Percentiles rank a stretch among this genome's conserved stretches.
phyloP scores from a whole-genome alignment of 1,140 invertebrate genomes.

The Polyergus mexicanus region DNA sequence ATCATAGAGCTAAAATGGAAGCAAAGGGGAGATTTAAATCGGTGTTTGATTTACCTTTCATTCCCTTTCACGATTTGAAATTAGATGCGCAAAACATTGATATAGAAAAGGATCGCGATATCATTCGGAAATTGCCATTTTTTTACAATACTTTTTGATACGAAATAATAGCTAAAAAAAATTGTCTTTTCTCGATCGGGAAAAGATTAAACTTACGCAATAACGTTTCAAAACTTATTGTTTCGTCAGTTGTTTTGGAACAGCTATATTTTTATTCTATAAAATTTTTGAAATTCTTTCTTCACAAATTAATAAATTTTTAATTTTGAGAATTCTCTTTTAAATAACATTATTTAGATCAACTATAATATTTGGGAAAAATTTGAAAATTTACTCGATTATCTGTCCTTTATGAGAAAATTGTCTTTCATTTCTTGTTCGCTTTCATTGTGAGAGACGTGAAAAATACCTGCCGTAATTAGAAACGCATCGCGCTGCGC shows the following conservation, averaged over 20 bases:
- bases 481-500: conserved; percentile 61
- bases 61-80: background rate
- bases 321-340: background rate
- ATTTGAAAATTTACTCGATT: conserved; percentile 8
- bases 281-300: background rate
- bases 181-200: background rate
- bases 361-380: background rate
- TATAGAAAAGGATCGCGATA: too few species aligned
- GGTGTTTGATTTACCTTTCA: background rate
- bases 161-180: background rate
- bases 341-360: conserved; percentile 1
- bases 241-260: background rate
- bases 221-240: background rate
- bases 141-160: background rate
- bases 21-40: conserved; percentile 34
- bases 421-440: conserved; percentile 31
- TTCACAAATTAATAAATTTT: background rate
- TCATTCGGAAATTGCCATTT: background rate
- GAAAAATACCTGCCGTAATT: conserved; percentile 61
- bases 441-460: conserved; percentile 18
- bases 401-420: conserved; percentile 14
- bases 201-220: background rate
- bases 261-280: background rate
- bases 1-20: background rate
- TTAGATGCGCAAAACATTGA: background rate